Base-by-base conservation (phyloP, 2,888 invertebrate species). In the Allacma fusca region DNA sequence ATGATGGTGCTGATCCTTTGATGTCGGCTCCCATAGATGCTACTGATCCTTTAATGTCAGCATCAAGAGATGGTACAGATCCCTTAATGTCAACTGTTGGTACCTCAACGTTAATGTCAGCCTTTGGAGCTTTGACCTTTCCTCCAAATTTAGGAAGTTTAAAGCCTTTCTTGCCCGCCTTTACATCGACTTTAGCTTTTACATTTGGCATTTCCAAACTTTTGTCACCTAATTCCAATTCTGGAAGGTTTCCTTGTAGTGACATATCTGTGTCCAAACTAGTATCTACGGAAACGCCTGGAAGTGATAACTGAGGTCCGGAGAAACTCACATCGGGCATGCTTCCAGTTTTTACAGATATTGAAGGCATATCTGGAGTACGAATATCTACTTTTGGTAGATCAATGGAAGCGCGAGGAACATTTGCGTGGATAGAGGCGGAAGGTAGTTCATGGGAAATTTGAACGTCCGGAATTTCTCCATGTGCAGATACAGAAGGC, bases 141-240 rank as follows among this genome's bases (percentile, higher is more conserved):
- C 40, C 24, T 50, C 70, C 50, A 70, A 70, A 70, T 50, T 70
- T 70, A n/a, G 70, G 70, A 24, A 70, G 40, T 70, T 70, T 70
- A 7, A 62, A 59, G 5, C 59, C 72, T 23, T 72, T 62, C 12
- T 29, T 23, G 16, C 72, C 72, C 21, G 28, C 44, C 29, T 67
- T 28, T 13, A 1, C 57, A 23, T 26, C 57, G 0, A 13, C 40
- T 70, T 44, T 50, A 1, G 23, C 21, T 50, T 71, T 57, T 9
- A 50, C 24, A 9, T 71, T 23, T 40, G 62, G 29, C 26, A 68
- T 67, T 68, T 68, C 50, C 34, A 28, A 21, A 4, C 44, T n/a
- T 69, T 69, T 43, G 43, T 28, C 69, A 43, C 16, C 43, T 19
- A 43, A 4, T 24, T 67, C 75, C 44, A 23, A 40, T 16, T 50